phyloP scores from a whole-genome alignment of 2,113 vertebrate genomes.

The Esox niger region DNA sequence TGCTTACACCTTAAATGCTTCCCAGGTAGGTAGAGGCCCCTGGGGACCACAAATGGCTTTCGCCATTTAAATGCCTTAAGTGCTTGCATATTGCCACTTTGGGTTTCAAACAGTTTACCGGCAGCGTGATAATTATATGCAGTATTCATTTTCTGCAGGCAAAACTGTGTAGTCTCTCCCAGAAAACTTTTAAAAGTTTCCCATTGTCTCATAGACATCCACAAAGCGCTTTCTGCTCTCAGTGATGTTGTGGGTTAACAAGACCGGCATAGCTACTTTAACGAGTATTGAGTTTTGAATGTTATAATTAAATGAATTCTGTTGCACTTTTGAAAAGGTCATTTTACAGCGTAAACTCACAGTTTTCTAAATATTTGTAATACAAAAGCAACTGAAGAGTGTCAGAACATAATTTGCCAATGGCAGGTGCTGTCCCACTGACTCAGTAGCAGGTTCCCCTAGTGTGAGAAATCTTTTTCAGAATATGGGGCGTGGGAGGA shows the following conservation, averaged over 20 bases:
- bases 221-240: conserved; percentile 23
- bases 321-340: not conserved
- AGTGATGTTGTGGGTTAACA: not conserved
- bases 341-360: not conserved
- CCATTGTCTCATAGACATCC: conserved; percentile 47
- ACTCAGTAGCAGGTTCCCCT: not conserved
- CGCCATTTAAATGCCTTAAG: too few relatives aligned
- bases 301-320: conserved; percentile 12
- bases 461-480: not conserved
- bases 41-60: too few relatives aligned
- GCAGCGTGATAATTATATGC: conserved; percentile 58
- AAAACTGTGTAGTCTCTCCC: conserved; percentile 34
- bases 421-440: not conserved
- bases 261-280: conserved; percentile 20
- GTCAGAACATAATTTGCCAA: not conserved
- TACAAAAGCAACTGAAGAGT: conserved; percentile 2
- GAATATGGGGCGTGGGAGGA: not conserved
- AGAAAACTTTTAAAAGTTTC: conserved; percentile 52
- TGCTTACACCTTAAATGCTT: too few relatives aligned
- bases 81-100: conserved; percentile 40
- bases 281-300: conserved; percentile 37
- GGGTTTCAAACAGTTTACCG: conserved; percentile 62
- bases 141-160: conserved; percentile 52
- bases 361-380: conserved; percentile 8
- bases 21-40: too few relatives aligned